These are phyloP conservation scores for Protonemura montana DNA, from an alignment of 2,888 invertebrate species.

Conservation along the genomic window DNA sequence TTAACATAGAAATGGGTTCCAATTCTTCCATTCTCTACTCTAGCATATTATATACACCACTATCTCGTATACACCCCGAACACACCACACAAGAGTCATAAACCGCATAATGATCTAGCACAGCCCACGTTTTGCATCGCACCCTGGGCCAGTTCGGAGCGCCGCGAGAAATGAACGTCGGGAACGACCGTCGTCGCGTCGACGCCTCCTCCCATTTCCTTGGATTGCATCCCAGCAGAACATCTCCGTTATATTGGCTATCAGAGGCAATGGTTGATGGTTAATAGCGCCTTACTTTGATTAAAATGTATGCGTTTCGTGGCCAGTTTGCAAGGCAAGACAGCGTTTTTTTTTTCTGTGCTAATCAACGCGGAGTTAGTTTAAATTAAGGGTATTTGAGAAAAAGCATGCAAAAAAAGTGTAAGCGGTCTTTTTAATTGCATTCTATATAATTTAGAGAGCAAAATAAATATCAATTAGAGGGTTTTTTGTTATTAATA, in stretches of 20 bases:
- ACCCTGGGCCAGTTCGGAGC: not conserved
- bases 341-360: too few species aligned
- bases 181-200: not conserved
- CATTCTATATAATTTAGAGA: not conserved
- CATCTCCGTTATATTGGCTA: not conserved
- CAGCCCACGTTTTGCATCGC: slow-evolving; percentile 26
- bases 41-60: slow-evolving; percentile 8
- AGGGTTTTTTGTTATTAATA: not conserved
- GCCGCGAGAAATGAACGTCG: not conserved
- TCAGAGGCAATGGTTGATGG: not conserved
- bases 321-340: not conserved
- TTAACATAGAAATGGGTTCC: slow-evolving; percentile 47
- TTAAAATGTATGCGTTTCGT: not conserved
- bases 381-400: not conserved
- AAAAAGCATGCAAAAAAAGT: not conserved
- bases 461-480: not conserved
- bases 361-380: not conserved
- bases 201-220: not conserved
- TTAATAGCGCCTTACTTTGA: not conserved
- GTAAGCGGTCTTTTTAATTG: not conserved
- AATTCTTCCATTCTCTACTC: slow-evolving; percentile 29
- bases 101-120: slow-evolving; percentile 39
- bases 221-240: not conserved
- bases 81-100: slow-evolving; percentile 17
- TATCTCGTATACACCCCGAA: slow-evolving; percentile 5